phyloP scores from a whole-genome alignment of 1,140 invertebrate genomes.

The Ridgeia piscesae region DNA sequence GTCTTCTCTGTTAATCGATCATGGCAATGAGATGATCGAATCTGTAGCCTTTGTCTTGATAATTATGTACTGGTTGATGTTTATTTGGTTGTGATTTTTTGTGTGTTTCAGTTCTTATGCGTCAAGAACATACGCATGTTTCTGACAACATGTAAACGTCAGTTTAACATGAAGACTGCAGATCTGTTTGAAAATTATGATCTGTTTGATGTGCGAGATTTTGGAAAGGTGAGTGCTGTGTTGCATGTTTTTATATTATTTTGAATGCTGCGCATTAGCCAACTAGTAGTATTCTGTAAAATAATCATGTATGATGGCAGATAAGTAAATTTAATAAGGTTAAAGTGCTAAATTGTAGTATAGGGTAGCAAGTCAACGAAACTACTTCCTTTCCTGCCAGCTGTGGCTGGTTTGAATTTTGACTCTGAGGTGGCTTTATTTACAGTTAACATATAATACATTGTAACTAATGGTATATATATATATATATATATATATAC shows the following conservation, averaged over 20 bases:
- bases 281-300: too few species aligned
- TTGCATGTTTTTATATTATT: background rate
- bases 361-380: too few species aligned
- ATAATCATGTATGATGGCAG: too few species aligned
- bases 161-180: constrained; percentile 78
- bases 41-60: background rate
- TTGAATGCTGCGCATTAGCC: background rate
- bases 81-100: background rate
- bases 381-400: too few species aligned
- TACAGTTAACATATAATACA: too few species aligned
- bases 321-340: too few species aligned
- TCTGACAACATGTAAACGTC: constrained; percentile 77
- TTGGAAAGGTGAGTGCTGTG: constrained; percentile 65
- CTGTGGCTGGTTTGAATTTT: too few species aligned
- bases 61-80: background rate
- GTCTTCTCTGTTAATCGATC: background rate
- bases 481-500: too few species aligned
- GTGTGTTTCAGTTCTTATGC: constrained; percentile 81
- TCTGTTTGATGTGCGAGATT: constrained; percentile 91
- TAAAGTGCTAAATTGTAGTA: too few species aligned
- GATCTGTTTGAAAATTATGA: constrained; percentile 90
- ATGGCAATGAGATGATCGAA: background rate
- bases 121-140: constrained; percentile 92
- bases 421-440: too few species aligned
- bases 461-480: too few species aligned